Conservation (phyloP, 2,888 invertebrate species). For the Philereme vetulata region DNA sequence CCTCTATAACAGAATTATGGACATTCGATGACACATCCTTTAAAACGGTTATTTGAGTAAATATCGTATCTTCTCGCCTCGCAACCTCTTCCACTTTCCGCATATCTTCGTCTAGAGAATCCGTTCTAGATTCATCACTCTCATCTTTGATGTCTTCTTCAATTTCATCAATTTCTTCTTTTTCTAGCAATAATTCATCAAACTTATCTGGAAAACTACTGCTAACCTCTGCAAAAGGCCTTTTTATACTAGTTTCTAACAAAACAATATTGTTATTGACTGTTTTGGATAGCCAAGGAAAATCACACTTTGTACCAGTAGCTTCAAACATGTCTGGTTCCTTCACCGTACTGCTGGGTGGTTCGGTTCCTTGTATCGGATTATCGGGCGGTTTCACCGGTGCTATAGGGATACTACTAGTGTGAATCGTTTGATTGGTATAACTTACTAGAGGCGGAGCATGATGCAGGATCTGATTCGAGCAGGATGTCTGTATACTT, state of each 20-base stretch:
- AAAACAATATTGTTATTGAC: constrained; percentile 76
- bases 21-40: constrained; percentile 77
- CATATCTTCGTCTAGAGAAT: constrained; percentile 51
- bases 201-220: constrained; percentile 67
- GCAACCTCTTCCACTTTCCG: constrained; percentile 69
- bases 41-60: constrained; percentile 76
- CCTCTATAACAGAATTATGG: constrained; percentile 74
- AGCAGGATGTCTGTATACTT: constrained; percentile 33
- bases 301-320: constrained; percentile 69
- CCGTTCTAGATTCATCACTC: constrained; percentile 43
- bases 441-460: constrained; percentile 68
- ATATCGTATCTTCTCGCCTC: constrained; percentile 73
- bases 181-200: constrained; percentile 54
- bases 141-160: constrained; percentile 32
- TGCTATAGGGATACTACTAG: constrained; percentile 77
- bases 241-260: constrained; percentile 68
- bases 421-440: constrained; percentile 64
- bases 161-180: constrained; percentile 38
- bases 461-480: constrained; percentile 68
- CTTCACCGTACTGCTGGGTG: constrained; percentile 76
- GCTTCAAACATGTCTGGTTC: constrained; percentile 64
- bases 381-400: constrained; percentile 78
- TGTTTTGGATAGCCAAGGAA: constrained; percentile 79
- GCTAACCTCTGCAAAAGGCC: constrained; percentile 76
- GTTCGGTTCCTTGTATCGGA: constrained; percentile 77